These are phyloP conservation scores for Sarcophaga rosellei DNA, from an alignment of 2,888 invertebrate species.

Conservation along the genomic window DNA sequence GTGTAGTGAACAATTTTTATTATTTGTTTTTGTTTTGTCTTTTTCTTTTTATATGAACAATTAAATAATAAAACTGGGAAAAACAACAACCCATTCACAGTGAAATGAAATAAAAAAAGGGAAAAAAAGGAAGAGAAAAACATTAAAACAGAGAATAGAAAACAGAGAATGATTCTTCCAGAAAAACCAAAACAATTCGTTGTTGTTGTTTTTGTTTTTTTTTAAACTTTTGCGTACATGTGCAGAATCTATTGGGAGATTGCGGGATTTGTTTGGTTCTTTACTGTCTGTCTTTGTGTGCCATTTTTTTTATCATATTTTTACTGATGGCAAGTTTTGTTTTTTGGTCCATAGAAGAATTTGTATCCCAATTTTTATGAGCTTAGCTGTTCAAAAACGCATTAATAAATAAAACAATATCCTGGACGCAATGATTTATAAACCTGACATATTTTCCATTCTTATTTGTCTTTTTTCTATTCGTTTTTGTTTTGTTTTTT, in stretches of 20 bases:
- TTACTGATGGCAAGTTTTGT: neutral
- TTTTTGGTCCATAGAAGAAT: neutral
- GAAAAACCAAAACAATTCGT: neutral
- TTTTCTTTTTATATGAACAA: too few species aligned
- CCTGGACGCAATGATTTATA: constrained; percentile 59
- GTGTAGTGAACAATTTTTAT: neutral
- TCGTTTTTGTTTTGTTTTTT: neutral
- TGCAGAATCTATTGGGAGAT: neutral
- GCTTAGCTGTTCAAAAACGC: constrained; percentile 60
- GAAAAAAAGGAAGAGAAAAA: neutral
- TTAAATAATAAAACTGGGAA: neutral
- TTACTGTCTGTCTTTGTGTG: constrained; percentile 1
- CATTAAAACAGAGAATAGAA: too few species aligned
- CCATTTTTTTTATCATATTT: constrained; percentile 8
- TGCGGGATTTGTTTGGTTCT: neutral
- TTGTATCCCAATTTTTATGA: constrained; percentile 55
- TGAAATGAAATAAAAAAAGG: neutral
- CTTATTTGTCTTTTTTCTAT: neutral
- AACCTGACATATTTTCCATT: constrained; percentile 52
- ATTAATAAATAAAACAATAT: constrained; percentile 64
- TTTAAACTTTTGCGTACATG: neutral
- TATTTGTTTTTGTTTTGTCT: too few species aligned
- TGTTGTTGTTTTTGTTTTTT: neutral
- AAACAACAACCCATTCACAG: neutral
- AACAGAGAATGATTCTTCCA: neutral